A percentile compares a stretch with the other conserved stretches of the same genome.
These are phyloP conservation scores for Spodoptera picta DNA, from an alignment of 2,888 invertebrate genomes.

Conservation along the genomic window DNA sequence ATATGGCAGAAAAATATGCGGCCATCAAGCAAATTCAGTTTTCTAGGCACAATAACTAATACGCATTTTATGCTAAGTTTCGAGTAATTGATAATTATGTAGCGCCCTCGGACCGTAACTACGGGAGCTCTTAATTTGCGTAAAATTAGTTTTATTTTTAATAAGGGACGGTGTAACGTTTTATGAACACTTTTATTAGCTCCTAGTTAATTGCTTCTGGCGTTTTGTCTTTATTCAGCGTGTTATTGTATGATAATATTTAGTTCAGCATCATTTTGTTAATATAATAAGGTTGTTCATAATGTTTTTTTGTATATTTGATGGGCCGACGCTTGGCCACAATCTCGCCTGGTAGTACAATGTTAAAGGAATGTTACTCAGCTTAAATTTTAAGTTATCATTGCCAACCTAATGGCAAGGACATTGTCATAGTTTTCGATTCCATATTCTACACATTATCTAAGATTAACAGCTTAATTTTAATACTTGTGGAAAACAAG, in stretches of 20 bases:
- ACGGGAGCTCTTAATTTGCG: conserved; percentile 60
- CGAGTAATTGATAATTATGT: conserved; percentile 61
- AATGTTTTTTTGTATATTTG: conserved; percentile 4
- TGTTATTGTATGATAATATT: conserved; percentile 41
- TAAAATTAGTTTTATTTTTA: conserved; percentile 57
- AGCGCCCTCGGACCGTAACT: conserved; percentile 37
- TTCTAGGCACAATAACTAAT: conserved; percentile 53
- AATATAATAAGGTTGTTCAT: conserved; percentile 18
- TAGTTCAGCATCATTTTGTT: conserved; percentile 28
- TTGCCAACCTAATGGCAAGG: too few species aligned
- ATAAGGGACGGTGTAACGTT: conserved; percentile 21
- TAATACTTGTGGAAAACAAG: too few species aligned
- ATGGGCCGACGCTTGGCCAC: background rate
- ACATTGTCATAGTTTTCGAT: too few species aligned
- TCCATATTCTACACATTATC: too few species aligned
- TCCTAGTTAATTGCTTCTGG: conserved; percentile 33
- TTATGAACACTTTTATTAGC: conserved; percentile 37
- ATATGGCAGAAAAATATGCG: background rate
- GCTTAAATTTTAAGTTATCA: too few species aligned
- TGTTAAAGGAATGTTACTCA: too few species aligned
- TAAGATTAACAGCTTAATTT: too few species aligned
- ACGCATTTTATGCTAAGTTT: conserved; percentile 58
- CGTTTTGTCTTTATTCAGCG: conserved; percentile 34
- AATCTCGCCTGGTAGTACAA: too few species aligned
- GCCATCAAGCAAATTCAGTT: conserved; percentile 10